These are phyloP conservation scores for Drosophila parabipectinata DNA, from an alignment of 1,140 invertebrate genomes.

Conservation along the genomic window DNA sequence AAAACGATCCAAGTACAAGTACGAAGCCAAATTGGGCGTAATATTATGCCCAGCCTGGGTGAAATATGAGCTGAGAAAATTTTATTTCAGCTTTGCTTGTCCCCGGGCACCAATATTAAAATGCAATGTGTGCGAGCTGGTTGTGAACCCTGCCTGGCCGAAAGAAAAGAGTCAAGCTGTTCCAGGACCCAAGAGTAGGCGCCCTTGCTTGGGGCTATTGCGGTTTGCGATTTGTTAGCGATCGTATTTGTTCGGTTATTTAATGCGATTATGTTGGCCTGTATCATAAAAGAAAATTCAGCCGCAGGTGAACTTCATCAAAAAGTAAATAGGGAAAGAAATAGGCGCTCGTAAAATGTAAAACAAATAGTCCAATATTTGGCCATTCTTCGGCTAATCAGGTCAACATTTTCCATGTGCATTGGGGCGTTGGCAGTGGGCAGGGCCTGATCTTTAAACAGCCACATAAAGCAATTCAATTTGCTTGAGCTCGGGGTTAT, in stretches of 20 bases:
- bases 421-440: background rate
- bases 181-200: constrained; percentile 16
- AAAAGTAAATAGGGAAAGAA: background rate
- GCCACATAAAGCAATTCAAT: constrained; percentile 31
- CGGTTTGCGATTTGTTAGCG: constrained; percentile 16
- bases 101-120: constrained; percentile 44
- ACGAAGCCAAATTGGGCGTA: constrained; percentile 74
- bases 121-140: constrained; percentile 22
- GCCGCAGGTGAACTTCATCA: background rate
- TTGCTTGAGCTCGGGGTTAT: constrained; percentile 11
- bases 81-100: constrained; percentile 67
- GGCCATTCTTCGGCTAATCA: constrained; percentile 28
- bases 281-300: constrained; percentile 1
- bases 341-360: constrained; percentile 22
- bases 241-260: constrained; percentile 39
- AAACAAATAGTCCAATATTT: constrained; percentile 28
- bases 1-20: constrained; percentile 52
- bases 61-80: constrained; percentile 81
- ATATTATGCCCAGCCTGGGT: constrained; percentile 72
- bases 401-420: constrained; percentile 20
- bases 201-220: constrained; percentile 19
- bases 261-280: constrained; percentile 22
- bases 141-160: background rate
- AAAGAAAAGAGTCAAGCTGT: background rate
- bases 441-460: background rate